phyloP scores from a whole-genome alignment of 2,797 vertebrate genomes.

The Acanthurus lineatus region DNA sequence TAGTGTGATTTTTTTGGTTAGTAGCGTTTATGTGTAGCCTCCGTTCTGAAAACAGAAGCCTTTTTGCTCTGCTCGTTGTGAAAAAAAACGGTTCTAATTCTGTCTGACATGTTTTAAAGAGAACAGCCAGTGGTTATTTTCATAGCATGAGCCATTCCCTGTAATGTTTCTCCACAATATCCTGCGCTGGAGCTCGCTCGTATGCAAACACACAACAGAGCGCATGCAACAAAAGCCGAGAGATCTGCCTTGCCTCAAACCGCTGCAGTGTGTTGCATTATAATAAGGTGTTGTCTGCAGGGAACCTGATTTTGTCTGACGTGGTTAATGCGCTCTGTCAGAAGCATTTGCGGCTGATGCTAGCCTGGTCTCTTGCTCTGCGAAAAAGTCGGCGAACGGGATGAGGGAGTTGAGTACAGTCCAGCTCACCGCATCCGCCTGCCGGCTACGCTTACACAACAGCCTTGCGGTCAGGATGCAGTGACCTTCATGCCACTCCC shows the following conservation, averaged over 20 bases:
- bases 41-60: conserved; percentile 4
- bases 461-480: conserved; percentile 24
- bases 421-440: conserved; percentile 37
- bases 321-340: conserved; percentile 70
- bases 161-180: conserved; percentile 44
- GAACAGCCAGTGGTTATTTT: conserved; percentile 60
- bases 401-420: conserved; percentile 15
- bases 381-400: conserved; percentile 14
- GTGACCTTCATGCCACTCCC: conserved; percentile 60
- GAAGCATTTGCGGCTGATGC: conserved; percentile 65
- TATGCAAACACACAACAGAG: conserved; percentile 42
- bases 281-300: conserved; percentile 61
- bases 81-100: conserved; percentile 48
- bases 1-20: background rate
- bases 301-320: conserved; percentile 55
- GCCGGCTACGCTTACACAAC: conserved; percentile 27
- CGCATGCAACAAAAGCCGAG: conserved; percentile 24
- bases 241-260: conserved; percentile 59
- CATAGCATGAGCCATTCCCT: conserved; percentile 34
- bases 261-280: conserved; percentile 21
- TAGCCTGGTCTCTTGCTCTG: conserved; percentile 50
- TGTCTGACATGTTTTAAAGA: conserved; percentile 53
- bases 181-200: conserved; percentile 15
- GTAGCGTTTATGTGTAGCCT: conserved; percentile 7
- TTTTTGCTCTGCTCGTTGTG: conserved; percentile 1